Conservation (phyloP, 2,888 invertebrate species). For the Thalpophila matura region DNA sequence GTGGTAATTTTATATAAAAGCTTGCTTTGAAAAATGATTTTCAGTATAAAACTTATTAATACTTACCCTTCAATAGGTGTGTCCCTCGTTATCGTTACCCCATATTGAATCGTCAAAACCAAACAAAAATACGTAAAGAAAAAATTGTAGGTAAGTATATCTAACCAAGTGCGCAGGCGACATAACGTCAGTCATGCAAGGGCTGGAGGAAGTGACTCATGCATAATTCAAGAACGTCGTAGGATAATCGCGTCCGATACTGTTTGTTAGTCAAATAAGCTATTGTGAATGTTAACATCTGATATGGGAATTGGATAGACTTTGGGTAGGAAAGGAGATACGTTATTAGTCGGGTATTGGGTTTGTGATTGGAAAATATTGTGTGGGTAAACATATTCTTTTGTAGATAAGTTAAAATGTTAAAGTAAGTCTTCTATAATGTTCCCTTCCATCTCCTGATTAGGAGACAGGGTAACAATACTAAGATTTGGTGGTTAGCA, state of each 20-base stretch:
- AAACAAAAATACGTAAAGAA: conserved; percentile 31
- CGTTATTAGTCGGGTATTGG: conserved; percentile 32
- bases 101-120: conserved; percentile 8
- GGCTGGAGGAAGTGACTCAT: conserved; percentile 82
- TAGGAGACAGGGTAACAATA: too few relatives aligned
- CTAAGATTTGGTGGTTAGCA: too few relatives aligned
- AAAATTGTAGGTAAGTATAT: too few relatives aligned
- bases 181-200: conserved; percentile 63
- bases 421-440: too few relatives aligned
- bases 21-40: too few relatives aligned
- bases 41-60: too few relatives aligned
- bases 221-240: conserved; percentile 79
- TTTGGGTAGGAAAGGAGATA: conserved; percentile 31
- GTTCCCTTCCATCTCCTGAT: too few relatives aligned
- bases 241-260: conserved; percentile 84
- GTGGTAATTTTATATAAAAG: too few relatives aligned
- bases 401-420: too few relatives aligned
- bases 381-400: neutral
- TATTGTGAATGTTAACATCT: conserved; percentile 81
- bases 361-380: conserved; percentile 21
- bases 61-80: too few relatives aligned
- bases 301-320: conserved; percentile 67
- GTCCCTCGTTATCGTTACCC: too few relatives aligned
- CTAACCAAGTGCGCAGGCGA: conserved; percentile 64
- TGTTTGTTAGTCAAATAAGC: conserved; percentile 90